Evolutionary conservation across 2,797 vertebrate genomes (phyloP), one percentile per base, ranked within the genome.

Genomic region (Uromys caudimaculatus): DNA sequence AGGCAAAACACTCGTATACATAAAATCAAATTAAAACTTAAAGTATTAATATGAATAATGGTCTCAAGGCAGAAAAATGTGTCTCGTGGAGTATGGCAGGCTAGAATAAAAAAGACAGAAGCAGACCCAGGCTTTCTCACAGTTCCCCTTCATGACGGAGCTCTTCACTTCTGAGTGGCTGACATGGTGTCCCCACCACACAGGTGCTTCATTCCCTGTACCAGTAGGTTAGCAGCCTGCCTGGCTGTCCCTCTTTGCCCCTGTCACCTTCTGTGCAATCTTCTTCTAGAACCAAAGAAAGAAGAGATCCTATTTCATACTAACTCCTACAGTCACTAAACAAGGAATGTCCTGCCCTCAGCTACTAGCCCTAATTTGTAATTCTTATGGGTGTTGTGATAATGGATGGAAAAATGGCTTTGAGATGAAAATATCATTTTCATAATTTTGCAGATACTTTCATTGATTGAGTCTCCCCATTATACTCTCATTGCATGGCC

Each of bases 341-440:
- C 10, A 62, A 81, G 86, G 38, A 81, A 64, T 81, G 6, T 4
- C 27, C 1, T 41, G 1, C 3, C n/a, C 27, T 8, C 24, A 41
- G 24, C 56, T 24, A 35, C 27, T 24, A 16, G 13, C 50, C 2
- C 41, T 47, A 67, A 3, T 79, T 62, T 79, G 17, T 89, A 58
- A 71, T 86, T 89, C 95, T 87, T 83, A n/a, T 89, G n/a, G 0
- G 64, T 24, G 50, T 94, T 64, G 32, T 62, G 32, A 73, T 89
- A 76, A 90, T 94, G 78, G 38, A 79, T 64, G 38, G 41, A n/a
- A 81, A 96, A 93, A 81, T 69, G 29, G 7, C 76, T 94, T 95
- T 95, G 83, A 78, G 92, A 86, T 35, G 86, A 96, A 96, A 96
- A 90, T 64, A 69, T 23, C 54, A 62, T 32, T 76, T 67, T 96